Base-by-base conservation (phyloP, 2,797 vertebrate species). In the Emys orbicularis region DNA sequence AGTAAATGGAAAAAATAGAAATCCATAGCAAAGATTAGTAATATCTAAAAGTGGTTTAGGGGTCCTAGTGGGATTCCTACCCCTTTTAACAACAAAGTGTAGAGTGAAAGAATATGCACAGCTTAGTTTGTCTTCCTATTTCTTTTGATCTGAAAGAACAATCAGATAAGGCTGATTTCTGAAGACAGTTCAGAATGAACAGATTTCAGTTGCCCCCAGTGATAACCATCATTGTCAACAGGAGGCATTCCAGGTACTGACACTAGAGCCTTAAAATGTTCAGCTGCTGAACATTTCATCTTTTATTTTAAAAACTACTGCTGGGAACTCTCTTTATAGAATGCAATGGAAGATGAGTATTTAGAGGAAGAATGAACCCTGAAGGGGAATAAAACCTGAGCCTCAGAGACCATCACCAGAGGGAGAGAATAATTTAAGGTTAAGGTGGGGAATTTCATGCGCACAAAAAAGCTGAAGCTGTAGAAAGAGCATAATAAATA, bases 71-170 rank as follows among this genome's bases (percentile, higher is more conserved):
- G 97, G 98, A 98, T 98, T 97, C 95, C 92, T 98, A 92, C 97
- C 84, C 97, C 97, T 98, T 98, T 98, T 96, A 98, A 98, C 98
- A 98, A 98, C 98, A 98, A 98, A 98, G 98, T 95, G 86, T 57
- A 79, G 92, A 96, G 96, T 97, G 97, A 98, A 98, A 98, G 97
- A 98, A 97, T 98, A 97, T 97, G 94, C 95, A 96, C 96, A 68
- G 98, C 97, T 97, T 97, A 97, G 97, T 98, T 98, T 98, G 98
- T 98, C 98, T 98, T 98, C 97, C 91, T 97, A 52, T 96, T 94
- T 84, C 89, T 92, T 98, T 98, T 98, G 98, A 98, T 98, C 95
- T 97, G 97, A 97, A 98, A 98, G 98, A 98, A 98, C 98, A 98
- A 98, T 98, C 98, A 98, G 98, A 98, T 96, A 97, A 74, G 82